Conservation (phyloP, 2,888 invertebrate species). For the Yponomeuta sedellus region DNA sequence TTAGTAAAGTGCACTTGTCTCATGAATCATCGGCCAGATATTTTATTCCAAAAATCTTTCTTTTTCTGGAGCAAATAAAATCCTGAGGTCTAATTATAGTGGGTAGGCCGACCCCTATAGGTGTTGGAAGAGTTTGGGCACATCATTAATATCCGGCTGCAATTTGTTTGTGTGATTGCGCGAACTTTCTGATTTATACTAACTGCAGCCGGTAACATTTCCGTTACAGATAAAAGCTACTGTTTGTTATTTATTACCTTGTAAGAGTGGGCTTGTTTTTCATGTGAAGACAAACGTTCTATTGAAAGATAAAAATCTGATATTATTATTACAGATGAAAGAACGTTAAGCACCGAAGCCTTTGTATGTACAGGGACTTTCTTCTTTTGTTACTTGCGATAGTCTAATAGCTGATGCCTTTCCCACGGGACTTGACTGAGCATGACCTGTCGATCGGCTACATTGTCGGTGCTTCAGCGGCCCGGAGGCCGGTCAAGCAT, state of each 20-base stretch:
- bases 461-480: background rate
- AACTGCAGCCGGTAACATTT: background rate
- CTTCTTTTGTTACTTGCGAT: background rate
- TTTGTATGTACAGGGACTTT: background rate
- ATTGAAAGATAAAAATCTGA: background rate
- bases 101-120: background rate
- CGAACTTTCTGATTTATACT: slow-evolving; percentile 1
- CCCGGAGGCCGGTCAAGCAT: background rate
- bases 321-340: background rate
- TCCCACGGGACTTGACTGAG: background rate
- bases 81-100: background rate
- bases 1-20: background rate
- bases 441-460: background rate
- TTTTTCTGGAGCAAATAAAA: background rate
- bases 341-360: background rate
- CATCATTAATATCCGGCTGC: background rate
- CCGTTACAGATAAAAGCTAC: background rate
- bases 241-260: slow-evolving; percentile 1
- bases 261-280: background rate
- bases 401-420: background rate
- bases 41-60: background rate
- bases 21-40: background rate
- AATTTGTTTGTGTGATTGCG: background rate
- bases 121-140: background rate
- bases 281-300: background rate